These are phyloP conservation scores for Biston betularia DNA, from an alignment of 2,888 invertebrate species.

Conservation along the genomic window DNA sequence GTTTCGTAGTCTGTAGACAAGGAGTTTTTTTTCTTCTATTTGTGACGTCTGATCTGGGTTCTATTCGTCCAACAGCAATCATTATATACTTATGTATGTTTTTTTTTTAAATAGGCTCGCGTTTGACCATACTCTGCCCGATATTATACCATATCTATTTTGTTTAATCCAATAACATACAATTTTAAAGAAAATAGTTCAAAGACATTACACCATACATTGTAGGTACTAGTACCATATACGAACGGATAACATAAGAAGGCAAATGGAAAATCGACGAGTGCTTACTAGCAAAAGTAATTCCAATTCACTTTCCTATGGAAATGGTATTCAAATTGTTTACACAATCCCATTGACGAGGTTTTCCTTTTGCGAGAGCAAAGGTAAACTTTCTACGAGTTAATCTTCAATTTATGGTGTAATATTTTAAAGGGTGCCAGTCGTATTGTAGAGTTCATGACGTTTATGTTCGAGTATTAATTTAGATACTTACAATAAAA, in stretches of 20 bases:
- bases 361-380: conserved; percentile 48
- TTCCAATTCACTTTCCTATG: conserved; percentile 61
- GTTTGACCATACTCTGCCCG: no score
- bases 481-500: neutral
- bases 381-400: conserved; percentile 44
- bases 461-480: neutral
- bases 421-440: conserved; percentile 7
- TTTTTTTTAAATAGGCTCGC: no score
- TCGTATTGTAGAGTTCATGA: conserved; percentile 3
- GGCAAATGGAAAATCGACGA: conserved; percentile 48
- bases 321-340: conserved; percentile 57
- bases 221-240: no score
- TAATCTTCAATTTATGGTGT: conserved; percentile 15
- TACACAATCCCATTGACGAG: conserved; percentile 51
- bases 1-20: no score
- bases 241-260: neutral
- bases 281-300: conserved; percentile 35
- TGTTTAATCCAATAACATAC: conserved; percentile 4
- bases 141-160: no score
- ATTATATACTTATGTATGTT: no score
- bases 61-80: no score
- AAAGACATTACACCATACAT: neutral
- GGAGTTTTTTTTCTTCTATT: no score
- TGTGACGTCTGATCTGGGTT: no score
- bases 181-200: neutral